These are phyloP conservation scores for Catalaphyllia jardinei DNA, from an alignment of 64 coral and sea anemone species.

Conservation along the genomic window DNA sequence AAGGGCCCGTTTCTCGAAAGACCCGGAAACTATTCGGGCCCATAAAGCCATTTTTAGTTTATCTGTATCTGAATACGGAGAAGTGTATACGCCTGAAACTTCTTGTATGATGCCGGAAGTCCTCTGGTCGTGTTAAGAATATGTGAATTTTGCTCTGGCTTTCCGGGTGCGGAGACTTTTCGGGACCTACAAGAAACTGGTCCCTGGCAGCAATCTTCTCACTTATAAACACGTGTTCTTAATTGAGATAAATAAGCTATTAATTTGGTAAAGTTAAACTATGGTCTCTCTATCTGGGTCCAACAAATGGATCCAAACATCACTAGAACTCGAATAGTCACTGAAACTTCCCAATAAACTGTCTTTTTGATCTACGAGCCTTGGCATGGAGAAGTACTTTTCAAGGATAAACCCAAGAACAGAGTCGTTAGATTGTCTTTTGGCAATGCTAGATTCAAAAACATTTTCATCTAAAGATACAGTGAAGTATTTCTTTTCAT, in stretches of 20 bases:
- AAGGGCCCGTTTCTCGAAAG: too few relatives aligned
- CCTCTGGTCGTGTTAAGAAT: too few relatives aligned
- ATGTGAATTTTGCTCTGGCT: too few relatives aligned
- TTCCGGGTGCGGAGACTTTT: too few relatives aligned
- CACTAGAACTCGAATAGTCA: not conserved
- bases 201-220: not conserved
- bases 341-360: constrained; percentile 25
- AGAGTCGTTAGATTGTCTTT: not conserved
- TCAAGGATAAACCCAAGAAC: constrained; percentile 65
- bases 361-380: constrained; percentile 70
- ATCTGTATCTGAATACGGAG: too few relatives aligned
- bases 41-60: too few relatives aligned
- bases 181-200: too few relatives aligned
- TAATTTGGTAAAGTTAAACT: not conserved
- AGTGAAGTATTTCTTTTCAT: constrained; percentile 13
- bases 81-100: too few relatives aligned
- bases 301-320: constrained; percentile 25
- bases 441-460: not conserved
- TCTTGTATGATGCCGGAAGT: too few relatives aligned
- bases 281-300: constrained; percentile 37
- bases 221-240: not conserved
- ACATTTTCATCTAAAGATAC: not conserved
- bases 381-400: constrained; percentile 83
- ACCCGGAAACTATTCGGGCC: too few relatives aligned
- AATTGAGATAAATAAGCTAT: not conserved